These are phyloP conservation scores for Anabacerthia variegaticeps DNA, from an alignment of 2,797 vertebrate species.

Conservation along the genomic window DNA sequence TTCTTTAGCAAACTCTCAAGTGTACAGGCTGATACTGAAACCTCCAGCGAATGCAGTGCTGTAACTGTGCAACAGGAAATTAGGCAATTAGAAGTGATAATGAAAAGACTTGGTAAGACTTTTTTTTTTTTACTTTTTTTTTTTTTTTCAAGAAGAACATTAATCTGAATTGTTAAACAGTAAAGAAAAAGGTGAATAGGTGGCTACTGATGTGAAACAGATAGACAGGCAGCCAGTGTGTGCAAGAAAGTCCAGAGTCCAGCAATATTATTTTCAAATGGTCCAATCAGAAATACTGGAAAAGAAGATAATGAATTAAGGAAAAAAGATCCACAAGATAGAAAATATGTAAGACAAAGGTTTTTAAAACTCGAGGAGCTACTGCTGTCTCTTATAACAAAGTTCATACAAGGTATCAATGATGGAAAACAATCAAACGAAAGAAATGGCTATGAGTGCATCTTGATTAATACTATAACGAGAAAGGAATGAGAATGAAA, in stretches of 20 bases:
- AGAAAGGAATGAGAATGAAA: background rate
- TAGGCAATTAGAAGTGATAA: background rate
- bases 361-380: background rate
- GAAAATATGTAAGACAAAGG: background rate
- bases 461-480: background rate
- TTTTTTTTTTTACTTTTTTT: no score
- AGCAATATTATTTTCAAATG: background rate
- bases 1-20: background rate
- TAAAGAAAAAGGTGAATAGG: background rate
- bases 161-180: background rate
- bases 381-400: background rate
- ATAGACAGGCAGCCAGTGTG: background rate
- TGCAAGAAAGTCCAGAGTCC: background rate
- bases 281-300: background rate
- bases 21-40: background rate
- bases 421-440: background rate
- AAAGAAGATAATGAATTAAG: background rate
- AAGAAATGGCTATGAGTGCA: background rate
- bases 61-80: background rate
- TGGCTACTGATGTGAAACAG: background rate
- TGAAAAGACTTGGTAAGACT: background rate
- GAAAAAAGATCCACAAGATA: background rate
- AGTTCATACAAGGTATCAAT: background rate
- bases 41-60: background rate
- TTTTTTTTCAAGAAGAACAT: background rate